These are phyloP conservation scores for Aplysia californica DNA, from an alignment of 1,140 invertebrate species.

Conservation along the genomic window DNA sequence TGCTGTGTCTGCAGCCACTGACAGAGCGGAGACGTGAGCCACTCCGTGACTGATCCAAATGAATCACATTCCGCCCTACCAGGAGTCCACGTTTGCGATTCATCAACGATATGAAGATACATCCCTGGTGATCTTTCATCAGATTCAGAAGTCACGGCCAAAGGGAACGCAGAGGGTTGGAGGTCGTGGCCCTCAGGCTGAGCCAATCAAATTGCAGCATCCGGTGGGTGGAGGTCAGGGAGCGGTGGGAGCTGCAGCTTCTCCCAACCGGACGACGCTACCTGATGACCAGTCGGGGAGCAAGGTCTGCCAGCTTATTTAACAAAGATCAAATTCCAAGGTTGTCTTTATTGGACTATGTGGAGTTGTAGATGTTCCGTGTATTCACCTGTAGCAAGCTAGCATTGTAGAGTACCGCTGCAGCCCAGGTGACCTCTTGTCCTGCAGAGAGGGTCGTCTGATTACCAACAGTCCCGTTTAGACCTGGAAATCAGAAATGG, in stretches of 20 bases:
- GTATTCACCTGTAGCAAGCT: background rate
- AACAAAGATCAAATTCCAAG: background rate
- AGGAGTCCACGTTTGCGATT: slow-evolving; percentile 57
- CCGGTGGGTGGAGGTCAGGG: background rate
- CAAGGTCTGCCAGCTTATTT: slow-evolving; percentile 24
- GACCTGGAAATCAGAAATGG: too few relatives aligned
- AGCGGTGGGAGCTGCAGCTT: background rate
- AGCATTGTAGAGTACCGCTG: too few relatives aligned
- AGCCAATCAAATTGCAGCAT: background rate
- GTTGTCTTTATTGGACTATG: too few relatives aligned
- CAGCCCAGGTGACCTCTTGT: too few relatives aligned
- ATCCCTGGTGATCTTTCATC: slow-evolving; percentile 61
- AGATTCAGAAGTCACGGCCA: slow-evolving; percentile 42
- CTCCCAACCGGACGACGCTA: background rate
- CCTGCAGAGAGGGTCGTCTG: too few relatives aligned
- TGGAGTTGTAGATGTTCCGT: too few relatives aligned
- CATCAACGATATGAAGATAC: slow-evolving; percentile 68
- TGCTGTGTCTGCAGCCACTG: background rate
- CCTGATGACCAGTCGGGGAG: background rate
- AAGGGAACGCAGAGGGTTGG: background rate
- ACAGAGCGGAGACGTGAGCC: too few relatives aligned
- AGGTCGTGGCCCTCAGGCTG: background rate
- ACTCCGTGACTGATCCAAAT: slow-evolving; percentile 35
- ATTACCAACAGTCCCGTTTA: too few relatives aligned
- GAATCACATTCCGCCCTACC: slow-evolving; percentile 50